Base-by-base conservation (phyloP, 2,888 invertebrate genomes). In the Schizotus pectinicornis region DNA sequence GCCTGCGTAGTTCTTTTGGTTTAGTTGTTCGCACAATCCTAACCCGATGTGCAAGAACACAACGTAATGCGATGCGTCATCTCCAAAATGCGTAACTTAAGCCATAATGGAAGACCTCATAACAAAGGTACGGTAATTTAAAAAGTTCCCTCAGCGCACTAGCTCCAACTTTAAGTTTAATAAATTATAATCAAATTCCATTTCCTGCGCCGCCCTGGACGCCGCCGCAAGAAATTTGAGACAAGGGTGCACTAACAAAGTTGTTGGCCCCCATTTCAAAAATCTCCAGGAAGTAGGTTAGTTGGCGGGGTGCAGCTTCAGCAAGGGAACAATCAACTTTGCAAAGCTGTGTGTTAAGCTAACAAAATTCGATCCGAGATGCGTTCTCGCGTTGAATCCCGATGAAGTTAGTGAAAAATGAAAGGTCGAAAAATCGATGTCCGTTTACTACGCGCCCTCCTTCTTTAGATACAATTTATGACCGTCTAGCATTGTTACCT, bases 261-360 rank as follows among this genome's bases (percentile, higher is more conserved):
- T 55, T 55, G 9, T 36, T 12, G 41, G 47, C 42, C 30, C 48
- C 41, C 48, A 55, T 41, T 48, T 36, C 38, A 48, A 47, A 48
- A 54, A 55, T 42, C 37, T 36, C 35, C 41, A 35, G 22, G 13
- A 55, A 55, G 55, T 48, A 42, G 55, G 55, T 55, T 48, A 55
- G 41, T 35, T 35, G n/a, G n/a, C 36, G 6, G 48, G 48, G 37
- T 55, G 55, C 48, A 55, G 48, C 48, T 55, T 55, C 55, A 33
- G 41, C 55, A 42, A 42, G 48, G 55, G 48, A 55, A 55, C 48
- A 55, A 55, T 55, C 55, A 55, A 55, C 55, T 47, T 55, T 55
- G 41, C 48, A 48, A 48, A 48, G 47, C 41, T 47, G 42, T 55
- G 47, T 55, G 47, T 55, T 55, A 55, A 45, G 46, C 53, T 46